Conservation (phyloP, 2,888 invertebrate species). For the Diarsia mendica region DNA sequence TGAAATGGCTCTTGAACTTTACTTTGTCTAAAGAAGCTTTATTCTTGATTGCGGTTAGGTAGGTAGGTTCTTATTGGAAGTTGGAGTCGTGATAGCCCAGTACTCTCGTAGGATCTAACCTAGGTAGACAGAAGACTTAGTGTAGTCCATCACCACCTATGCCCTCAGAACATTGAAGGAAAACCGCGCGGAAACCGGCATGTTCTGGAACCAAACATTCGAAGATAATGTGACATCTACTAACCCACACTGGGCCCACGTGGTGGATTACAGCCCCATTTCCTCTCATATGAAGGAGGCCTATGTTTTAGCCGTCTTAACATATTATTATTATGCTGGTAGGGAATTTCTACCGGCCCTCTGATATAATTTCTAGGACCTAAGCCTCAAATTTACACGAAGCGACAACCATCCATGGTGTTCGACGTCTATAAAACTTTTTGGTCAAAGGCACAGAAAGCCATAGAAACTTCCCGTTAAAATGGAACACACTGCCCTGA, state of each 20-base stretch:
- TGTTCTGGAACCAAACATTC: neutral
- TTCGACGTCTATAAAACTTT: neutral
- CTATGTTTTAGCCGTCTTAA: neutral
- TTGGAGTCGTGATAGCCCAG: too few relatives aligned
- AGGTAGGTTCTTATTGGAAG: neutral
- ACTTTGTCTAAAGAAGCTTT: neutral
- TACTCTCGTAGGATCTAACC: too few relatives aligned
- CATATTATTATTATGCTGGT: neutral
- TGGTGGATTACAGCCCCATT: neutral
- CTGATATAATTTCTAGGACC: neutral
- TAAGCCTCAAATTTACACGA: neutral
- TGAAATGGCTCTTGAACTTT: neutral
- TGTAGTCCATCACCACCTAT: neutral
- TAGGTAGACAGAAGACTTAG: neutral
- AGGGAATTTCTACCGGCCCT: neutral
- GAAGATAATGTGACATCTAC: neutral
- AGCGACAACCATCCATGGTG: neutral
- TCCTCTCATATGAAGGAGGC: neutral
- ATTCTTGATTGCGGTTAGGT: neutral
- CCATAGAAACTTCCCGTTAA: neutral
- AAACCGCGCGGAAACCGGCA: too few relatives aligned
- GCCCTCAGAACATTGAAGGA: neutral
- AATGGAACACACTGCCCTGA: slow-evolving; percentile 12
- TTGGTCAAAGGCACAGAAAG: neutral
- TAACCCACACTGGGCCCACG: neutral